Base-by-base conservation (phyloP, 2,797 vertebrate species). In the Cynodonichthys magdalenae region DNA sequence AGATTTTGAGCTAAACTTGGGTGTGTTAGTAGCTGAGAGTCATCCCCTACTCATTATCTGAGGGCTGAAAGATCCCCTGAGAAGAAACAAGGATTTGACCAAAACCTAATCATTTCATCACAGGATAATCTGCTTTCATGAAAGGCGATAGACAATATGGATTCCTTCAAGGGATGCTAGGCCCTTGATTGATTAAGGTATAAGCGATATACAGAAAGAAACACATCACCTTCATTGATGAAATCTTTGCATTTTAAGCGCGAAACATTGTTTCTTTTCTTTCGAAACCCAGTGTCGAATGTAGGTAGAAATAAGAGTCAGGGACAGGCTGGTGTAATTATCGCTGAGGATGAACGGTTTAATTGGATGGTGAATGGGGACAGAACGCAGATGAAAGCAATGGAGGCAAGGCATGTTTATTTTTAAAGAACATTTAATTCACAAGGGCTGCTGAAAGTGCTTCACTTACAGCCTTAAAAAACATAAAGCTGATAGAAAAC, bases 361-460 rank as follows among this genome's bases (percentile, higher is more conserved):
- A 24, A 53, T 63, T 7, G 9, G 36, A 44, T 63, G 55, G 62
- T 27, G 20, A 60, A 74, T 53, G 45, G 62, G 68, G 68, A 81
- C 55, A 66, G 59, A 52, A 67, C 69, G 59, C n/a, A 75, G 70
- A 83, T 71, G 74, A 84, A 83, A 82, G 73, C 50, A 28, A 46
- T 6, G 11, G 9, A 65, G 46, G 29, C 41, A 31, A 66, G 50
- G 61, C 48, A 8, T 48, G 59, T 71, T 77, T 74, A 75, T 83
- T 76, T 80, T 72, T 77, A 54, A 53, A 57, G 31, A 36, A 14
- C 39, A 20, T 55, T 74, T 59, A 62, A 75, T 81, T 74, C 63
- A 65, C 54, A 56, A 49, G 72, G 59, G 50, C 63, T 45, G 65
- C 46, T 64, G 59, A 57, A 69, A 74, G 54, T 41, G 28, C 10